phyloP scores from a whole-genome alignment of 2,888 invertebrate genomes.

The Marronus borbonicus region DNA sequence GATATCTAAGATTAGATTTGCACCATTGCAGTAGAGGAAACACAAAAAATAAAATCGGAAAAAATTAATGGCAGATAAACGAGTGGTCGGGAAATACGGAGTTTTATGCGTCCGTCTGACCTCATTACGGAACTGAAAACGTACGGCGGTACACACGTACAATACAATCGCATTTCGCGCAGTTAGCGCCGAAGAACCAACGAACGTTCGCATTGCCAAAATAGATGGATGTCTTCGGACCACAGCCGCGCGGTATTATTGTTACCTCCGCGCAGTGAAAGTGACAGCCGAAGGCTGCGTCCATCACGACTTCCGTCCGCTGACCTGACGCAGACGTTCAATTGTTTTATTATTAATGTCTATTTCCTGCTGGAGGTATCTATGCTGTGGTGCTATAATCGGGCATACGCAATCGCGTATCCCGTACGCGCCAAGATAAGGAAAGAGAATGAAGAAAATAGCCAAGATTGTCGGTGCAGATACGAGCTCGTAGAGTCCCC shows the following conservation, averaged over 20 bases:
- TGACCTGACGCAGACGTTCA: constrained; percentile 44
- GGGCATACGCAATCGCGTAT: constrained; percentile 28
- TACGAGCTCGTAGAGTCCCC: neutral
- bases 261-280: constrained; percentile 53
- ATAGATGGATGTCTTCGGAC: constrained; percentile 53
- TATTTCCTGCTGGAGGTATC: constrained; percentile 39
- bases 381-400: constrained; percentile 18
- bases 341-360: constrained; percentile 50
- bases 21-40: neutral
- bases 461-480: constrained; percentile 35
- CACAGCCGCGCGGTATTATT: constrained; percentile 1
- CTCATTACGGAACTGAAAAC: constrained; percentile 10
- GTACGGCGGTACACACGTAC: constrained; percentile 11
- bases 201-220: constrained; percentile 47
- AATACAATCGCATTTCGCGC: neutral
- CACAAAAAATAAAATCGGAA: neutral
- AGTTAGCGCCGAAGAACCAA: neutral
- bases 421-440: constrained; percentile 12
- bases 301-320: constrained; percentile 58
- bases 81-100: constrained; percentile 1
- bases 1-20: no score
- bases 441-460: constrained; percentile 25
- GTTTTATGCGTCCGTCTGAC: constrained; percentile 38
- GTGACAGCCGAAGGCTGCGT: constrained; percentile 59
- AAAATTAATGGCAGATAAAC: neutral